Base-by-base conservation (phyloP, 2,797 vertebrate species). In the Gymnothorax javanicus region DNA sequence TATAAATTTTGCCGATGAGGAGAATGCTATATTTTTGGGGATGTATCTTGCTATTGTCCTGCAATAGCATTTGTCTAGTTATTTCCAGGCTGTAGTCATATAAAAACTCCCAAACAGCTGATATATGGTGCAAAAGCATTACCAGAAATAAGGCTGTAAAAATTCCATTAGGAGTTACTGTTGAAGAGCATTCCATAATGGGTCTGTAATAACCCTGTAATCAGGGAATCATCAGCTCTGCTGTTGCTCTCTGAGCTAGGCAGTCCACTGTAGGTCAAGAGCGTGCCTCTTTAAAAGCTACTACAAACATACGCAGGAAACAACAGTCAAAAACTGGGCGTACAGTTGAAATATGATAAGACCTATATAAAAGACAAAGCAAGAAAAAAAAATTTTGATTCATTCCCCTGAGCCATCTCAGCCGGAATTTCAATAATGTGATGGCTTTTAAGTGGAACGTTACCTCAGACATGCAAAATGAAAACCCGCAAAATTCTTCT, bases 131-230 rank as follows among this genome's bases (percentile, higher is more conserved):
- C 17, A 9, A 62, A 67, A 62, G 12, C 62, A 12, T 52, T 33
- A 64, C 11, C 6, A n/a, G 12, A 84, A 84, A 23, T 60, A 11
- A 27, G 12, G 50, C 27, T 13, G 52, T 62, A 59, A 84, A 25
- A 59, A 59, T 27, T 43, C 33, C 58, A 84, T 84, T 64, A 33
- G n/a, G 54, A 83, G 27, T 64, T 27, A 27, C 83, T 27, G 27
- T 59, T 43, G 62, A 62, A 84, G 2, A 33, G 58, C 25, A 50
- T 33, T 84, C 64, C 52, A 52, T 84, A 84, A 64, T 84, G 60
- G 57, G 17, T 17, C 4, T 17, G 59, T 84, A 84, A 64, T 64
- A 43, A 43, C 82, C 59, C 62, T 17, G 15, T n/a, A 83, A 62
- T 64, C 83, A 84, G 27, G 20, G 82, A 9, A 58, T 60, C 82